Conservation (phyloP, 2,113 vertebrate genomes). For the Coturnix japonica region DNA sequence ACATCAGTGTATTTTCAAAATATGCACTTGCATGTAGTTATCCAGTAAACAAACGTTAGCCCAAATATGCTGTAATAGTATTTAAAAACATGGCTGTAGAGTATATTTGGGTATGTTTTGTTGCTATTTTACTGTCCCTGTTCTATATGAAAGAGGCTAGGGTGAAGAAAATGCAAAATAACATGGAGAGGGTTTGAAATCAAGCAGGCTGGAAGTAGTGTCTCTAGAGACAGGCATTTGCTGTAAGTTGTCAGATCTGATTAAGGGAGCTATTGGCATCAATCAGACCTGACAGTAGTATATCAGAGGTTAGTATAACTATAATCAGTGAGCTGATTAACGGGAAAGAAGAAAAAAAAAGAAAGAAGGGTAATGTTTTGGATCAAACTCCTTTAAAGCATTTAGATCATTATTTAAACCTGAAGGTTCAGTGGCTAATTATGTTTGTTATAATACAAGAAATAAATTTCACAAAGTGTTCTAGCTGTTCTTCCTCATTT, state of each 20-base stretch:
- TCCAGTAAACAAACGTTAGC: conserved; percentile 41
- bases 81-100: background rate
- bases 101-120: background rate
- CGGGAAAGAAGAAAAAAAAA: conserved; percentile 34
- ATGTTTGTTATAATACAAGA: conserved; percentile 55
- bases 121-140: background rate
- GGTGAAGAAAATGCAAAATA: conserved; percentile 12
- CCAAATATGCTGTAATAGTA: conserved; percentile 31
- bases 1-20: background rate
- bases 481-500: conserved; percentile 38
- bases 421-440: conserved; percentile 63
- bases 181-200: background rate
- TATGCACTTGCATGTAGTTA: background rate
- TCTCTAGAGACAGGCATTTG: conserved; percentile 62
- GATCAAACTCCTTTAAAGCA: conserved; percentile 64
- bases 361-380: conserved; percentile 53
- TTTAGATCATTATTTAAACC: conserved; percentile 66
- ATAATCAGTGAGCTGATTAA: conserved; percentile 72
- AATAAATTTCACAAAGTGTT: conserved; percentile 38
- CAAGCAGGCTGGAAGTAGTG: conserved; percentile 58
- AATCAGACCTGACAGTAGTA: conserved; percentile 76
- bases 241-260: conserved; percentile 74
- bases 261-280: conserved; percentile 72
- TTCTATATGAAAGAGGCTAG: background rate
- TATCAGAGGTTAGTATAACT: conserved; percentile 73